Percentiles rank a stretch among this genome's conserved stretches.
Evolutionary conservation across 2,888 invertebrate species (phyloP).

Genomic region (Acleris holmiana): DNA sequence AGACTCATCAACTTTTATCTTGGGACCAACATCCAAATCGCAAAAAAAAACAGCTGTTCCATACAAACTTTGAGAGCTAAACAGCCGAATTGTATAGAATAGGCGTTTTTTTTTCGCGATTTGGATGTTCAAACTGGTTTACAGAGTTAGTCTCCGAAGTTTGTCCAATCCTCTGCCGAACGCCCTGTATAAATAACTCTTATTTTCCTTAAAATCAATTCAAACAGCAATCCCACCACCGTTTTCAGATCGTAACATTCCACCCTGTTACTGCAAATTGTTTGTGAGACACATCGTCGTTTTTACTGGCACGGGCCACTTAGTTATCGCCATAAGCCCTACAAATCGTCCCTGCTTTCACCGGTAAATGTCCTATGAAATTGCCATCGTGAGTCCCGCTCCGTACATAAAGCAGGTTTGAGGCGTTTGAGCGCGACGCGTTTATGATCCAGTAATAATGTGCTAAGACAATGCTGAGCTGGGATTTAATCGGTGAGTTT

Average conservation of each 20-base stretch:
- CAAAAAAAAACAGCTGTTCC: too few species aligned
- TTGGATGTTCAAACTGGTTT: too few species aligned
- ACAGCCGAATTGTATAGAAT: too few species aligned
- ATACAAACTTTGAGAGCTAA: too few species aligned
- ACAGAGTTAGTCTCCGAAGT: too few species aligned
- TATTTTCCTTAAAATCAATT: neutral
- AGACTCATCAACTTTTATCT: too few species aligned
- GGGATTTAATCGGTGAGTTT: conserved; percentile 19
- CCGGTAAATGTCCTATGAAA: conserved; percentile 75
- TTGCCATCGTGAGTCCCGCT: conserved; percentile 79
- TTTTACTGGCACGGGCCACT: conserved; percentile 58
- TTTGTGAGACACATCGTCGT: conserved; percentile 59
- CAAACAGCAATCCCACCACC: neutral
- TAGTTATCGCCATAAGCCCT: conserved; percentile 62
- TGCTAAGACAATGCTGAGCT: conserved; percentile 56
- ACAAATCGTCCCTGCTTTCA: conserved; percentile 71
- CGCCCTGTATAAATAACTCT: too few species aligned
- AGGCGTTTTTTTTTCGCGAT: too few species aligned
- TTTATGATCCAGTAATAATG: conserved; percentile 74
- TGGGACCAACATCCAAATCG: too few species aligned
- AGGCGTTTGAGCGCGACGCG: conserved; percentile 67
- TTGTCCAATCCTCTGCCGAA: too few species aligned
- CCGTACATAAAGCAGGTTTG: conserved; percentile 70
- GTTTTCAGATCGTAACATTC: neutral
- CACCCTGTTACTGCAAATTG: conserved; percentile 46